phyloP scores from a whole-genome alignment of 2,797 vertebrate species.

The Karalla daura region DNA sequence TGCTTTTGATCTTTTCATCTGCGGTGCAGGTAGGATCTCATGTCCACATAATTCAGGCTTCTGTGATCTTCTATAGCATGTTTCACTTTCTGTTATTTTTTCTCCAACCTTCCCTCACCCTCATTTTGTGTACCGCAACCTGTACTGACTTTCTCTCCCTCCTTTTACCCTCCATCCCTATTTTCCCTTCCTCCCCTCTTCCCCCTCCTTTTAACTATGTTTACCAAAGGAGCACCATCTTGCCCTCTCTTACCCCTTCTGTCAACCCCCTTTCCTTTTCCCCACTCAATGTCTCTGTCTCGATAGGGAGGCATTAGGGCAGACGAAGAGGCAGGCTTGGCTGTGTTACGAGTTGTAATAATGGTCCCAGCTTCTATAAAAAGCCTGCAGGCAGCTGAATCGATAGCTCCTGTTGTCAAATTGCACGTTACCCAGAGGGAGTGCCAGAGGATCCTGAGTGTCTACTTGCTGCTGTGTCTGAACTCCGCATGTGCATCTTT shows the following conservation, averaged over 20 bases:
- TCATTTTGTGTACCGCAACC: conserved; percentile 18
- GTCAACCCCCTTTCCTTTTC: conserved; percentile 26
- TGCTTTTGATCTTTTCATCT: background rate
- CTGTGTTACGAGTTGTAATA: conserved; percentile 64
- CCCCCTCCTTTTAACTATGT: conserved; percentile 33
- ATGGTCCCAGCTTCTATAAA: conserved; percentile 80
- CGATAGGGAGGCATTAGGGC: conserved; percentile 42
- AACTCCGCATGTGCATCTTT: conserved; percentile 36
- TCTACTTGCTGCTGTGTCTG: conserved; percentile 36
- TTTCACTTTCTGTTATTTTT: background rate
- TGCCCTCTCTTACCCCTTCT: conserved; percentile 15
- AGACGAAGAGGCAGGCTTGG: conserved; percentile 50
- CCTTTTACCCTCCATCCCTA: background rate
- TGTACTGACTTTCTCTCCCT: background rate
- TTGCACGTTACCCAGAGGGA: conserved; percentile 62
- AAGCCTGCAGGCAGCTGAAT: conserved; percentile 79
- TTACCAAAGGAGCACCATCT: conserved; percentile 39
- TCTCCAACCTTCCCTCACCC: background rate
- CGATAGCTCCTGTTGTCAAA: conserved; percentile 79
- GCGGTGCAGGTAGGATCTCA: background rate
- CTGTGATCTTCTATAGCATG: background rate
- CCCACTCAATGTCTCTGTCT: conserved; percentile 29
- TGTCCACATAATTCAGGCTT: conserved; percentile 4
- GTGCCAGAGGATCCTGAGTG: conserved; percentile 38
- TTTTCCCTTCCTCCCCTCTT: conserved; percentile 9